Conservation (phyloP, 2,797 vertebrate species). For the Poecilia picta region DNA sequence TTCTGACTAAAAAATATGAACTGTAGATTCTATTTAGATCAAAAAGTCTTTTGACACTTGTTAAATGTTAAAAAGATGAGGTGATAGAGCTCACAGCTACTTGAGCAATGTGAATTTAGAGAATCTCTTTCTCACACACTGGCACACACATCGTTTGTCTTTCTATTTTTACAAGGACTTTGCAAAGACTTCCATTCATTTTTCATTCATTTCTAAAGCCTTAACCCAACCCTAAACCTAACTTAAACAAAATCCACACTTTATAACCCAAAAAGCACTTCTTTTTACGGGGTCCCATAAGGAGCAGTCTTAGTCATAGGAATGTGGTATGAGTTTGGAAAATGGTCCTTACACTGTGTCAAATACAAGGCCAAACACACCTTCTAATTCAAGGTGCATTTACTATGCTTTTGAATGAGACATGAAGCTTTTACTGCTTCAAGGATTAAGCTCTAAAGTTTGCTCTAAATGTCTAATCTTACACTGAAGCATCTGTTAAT, state of each 20-base stretch:
- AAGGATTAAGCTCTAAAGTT: constrained; percentile 16
- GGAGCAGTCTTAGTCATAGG: too few relatives aligned
- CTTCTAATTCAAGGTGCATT: constrained; percentile 1
- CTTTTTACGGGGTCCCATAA: too few relatives aligned
- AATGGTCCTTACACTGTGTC: neutral
- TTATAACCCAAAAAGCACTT: too few relatives aligned
- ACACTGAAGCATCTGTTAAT: constrained; percentile 30
- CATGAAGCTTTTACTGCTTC: constrained; percentile 14
- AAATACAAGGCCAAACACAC: neutral
- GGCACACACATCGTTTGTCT: neutral
- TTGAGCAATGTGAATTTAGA: constrained; percentile 15
- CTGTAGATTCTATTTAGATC: constrained; percentile 8
- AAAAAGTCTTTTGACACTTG: constrained; percentile 18
- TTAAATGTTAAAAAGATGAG: constrained; percentile 18
- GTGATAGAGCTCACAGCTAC: constrained; percentile 8
- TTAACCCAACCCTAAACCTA: too few relatives aligned
- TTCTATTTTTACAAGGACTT: too few relatives aligned
- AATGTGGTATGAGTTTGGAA: too few relatives aligned
- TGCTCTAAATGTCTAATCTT: constrained; percentile 35
- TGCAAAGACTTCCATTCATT: too few relatives aligned
- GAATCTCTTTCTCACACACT: neutral
- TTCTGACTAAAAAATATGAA: neutral
- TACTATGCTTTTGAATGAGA: constrained; percentile 19
- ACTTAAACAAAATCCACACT: too few relatives aligned
- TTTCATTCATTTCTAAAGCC: too few relatives aligned